These are phyloP conservation scores for Pteropus alecto DNA, from an alignment of 2,113 vertebrate genomes.

Conservation along the genomic window DNA sequence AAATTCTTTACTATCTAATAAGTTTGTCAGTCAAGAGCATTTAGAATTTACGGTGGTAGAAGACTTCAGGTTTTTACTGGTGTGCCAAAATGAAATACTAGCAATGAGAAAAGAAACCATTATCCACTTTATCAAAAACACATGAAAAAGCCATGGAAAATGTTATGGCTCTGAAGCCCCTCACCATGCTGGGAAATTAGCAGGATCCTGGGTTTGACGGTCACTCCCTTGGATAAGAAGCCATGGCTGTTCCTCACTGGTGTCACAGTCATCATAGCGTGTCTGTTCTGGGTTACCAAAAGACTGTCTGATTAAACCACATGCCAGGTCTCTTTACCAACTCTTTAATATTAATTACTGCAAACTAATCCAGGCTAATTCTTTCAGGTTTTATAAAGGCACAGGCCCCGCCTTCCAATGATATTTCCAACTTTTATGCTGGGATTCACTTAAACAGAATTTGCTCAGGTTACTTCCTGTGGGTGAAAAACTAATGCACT, in stretches of 20 bases:
- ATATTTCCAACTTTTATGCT: neutral
- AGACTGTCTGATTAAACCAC: neutral
- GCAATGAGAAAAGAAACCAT: neutral
- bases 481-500: neutral
- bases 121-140: neutral
- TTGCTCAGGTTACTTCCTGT: neutral
- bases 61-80: neutral
- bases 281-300: neutral
- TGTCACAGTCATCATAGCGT: neutral
- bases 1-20: neutral
- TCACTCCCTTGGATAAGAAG: neutral
- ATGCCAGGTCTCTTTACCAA: neutral
- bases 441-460: neutral
- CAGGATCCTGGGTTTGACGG: neutral
- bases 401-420: neutral
- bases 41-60: neutral
- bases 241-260: neutral
- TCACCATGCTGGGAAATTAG: neutral
- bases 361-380: neutral
- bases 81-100: neutral
- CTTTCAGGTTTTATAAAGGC: neutral
- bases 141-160: neutral
- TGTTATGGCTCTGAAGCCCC: neutral
- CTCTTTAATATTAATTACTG: neutral
- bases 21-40: neutral